Conservation (phyloP, 2,888 invertebrate species). For the Ryuthela nishihirai region DNA sequence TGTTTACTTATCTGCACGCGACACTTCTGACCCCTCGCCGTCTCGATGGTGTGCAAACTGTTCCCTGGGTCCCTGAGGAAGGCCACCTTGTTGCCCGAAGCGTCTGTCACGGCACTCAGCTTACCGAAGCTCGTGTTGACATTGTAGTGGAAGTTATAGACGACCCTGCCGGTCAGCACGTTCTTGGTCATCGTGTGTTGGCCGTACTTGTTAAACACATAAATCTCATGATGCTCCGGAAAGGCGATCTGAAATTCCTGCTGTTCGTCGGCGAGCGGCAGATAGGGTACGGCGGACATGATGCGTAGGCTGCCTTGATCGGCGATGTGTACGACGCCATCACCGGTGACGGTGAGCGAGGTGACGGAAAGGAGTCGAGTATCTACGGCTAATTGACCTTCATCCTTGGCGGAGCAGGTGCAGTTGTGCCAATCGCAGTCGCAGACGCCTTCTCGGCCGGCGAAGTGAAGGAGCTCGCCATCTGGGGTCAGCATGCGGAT, state of each 20-base stretch:
- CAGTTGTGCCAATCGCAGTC: constrained; percentile 74
- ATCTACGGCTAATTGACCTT: constrained; percentile 77
- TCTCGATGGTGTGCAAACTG: constrained; percentile 80
- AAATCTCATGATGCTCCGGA: constrained; percentile 91
- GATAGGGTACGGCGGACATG: constrained; percentile 43
- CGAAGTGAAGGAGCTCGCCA: constrained; percentile 87
- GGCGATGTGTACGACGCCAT: constrained; percentile 89
- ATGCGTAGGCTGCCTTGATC: constrained; percentile 67
- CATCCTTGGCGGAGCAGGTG: constrained; percentile 46
- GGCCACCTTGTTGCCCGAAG: constrained; percentile 63
- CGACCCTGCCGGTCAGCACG: constrained; percentile 86
- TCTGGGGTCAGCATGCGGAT: constrained; percentile 87
- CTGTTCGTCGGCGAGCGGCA: constrained; percentile 41
- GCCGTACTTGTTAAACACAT: constrained; percentile 88
- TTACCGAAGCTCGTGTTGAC: constrained; percentile 96
- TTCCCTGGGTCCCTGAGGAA: constrained; percentile 54
- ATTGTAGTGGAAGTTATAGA: constrained; percentile 91
- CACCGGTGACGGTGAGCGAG: constrained; percentile 86
- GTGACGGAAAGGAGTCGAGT: constrained; percentile 93
- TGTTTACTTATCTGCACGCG: constrained; percentile 85
- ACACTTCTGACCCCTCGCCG: constrained; percentile 65
- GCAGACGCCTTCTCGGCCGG: constrained; percentile 86
- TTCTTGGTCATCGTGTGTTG: constrained; percentile 92
- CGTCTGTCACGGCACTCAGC: constrained; percentile 86
- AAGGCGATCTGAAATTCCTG: constrained; percentile 91